phyloP scores from a whole-genome alignment of 2,113 vertebrate genomes.

The Urocynchramus pylzowi region DNA sequence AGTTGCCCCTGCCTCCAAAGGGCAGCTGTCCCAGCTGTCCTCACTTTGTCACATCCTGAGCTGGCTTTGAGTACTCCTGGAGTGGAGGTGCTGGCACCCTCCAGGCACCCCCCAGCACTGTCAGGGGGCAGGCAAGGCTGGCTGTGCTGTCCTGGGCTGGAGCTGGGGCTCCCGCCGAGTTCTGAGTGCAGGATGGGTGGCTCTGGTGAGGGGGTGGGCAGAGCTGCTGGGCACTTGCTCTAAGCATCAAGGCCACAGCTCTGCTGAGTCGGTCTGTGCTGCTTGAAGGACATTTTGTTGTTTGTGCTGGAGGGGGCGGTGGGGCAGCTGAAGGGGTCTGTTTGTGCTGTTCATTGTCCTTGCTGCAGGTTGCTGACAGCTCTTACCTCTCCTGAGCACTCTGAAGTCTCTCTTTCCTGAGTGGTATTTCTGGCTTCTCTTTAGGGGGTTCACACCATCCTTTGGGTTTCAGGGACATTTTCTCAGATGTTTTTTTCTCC shows the following conservation, averaged over 20 bases:
- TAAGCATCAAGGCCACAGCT: background rate
- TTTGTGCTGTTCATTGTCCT: background rate
- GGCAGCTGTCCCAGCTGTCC: background rate
- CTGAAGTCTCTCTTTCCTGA: background rate
- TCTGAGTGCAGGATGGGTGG: accelerated
- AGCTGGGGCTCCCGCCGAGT: accelerated
- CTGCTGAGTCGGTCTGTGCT: background rate
- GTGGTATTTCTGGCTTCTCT: background rate
- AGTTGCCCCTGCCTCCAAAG: background rate
- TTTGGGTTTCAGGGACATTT: background rate
- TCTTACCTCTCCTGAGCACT: background rate
- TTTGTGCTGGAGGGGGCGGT: background rate
- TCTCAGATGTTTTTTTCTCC: background rate
- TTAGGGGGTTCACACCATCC: background rate
- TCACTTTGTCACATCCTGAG: background rate
- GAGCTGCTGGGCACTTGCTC: background rate
- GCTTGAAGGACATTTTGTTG: background rate
- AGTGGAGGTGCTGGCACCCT: background rate
- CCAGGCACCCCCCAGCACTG: too few species aligned
- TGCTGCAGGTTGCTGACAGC: background rate
- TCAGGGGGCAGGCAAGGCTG: accelerated
- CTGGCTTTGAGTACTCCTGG: background rate
- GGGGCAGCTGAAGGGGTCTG: background rate
- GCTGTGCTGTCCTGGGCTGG: background rate
- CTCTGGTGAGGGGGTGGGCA: background rate